Percentiles rank a stretch among this genome's conserved stretches.
phyloP scores from a whole-genome alignment of 2,113 vertebrate genomes.

The Microcebus lehilahytsara region DNA sequence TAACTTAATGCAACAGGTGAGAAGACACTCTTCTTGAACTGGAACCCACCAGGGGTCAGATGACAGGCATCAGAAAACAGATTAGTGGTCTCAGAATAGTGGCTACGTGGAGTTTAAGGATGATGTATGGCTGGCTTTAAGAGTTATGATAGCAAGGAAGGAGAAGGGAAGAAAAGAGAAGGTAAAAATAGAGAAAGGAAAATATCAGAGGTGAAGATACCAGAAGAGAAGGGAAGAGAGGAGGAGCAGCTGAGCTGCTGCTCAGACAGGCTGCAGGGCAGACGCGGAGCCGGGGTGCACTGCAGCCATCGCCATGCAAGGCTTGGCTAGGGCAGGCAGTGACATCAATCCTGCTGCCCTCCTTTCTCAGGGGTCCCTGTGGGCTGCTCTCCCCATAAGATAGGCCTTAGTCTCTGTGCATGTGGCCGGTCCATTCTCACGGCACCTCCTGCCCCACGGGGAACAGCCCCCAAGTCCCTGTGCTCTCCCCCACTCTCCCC shows the following conservation, averaged over 20 bases:
- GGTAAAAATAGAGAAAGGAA: neutral
- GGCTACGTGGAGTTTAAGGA: conserved; percentile 62
- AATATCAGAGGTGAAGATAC: neutral
- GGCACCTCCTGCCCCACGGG: neutral
- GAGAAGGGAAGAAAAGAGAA: conserved; percentile 1
- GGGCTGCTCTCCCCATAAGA: neutral
- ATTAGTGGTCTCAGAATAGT: conserved; percentile 63
- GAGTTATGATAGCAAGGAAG: conserved; percentile 71
- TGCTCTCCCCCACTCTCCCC: too few relatives aligned
- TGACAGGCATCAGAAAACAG: conserved; percentile 40
- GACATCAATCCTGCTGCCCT: neutral
- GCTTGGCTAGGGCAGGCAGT: neutral
- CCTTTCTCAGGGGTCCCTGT: neutral
- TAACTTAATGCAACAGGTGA: conserved; percentile 41
- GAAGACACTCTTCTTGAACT: conserved; percentile 18
- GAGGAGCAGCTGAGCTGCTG: conserved; percentile 53
- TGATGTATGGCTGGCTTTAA: conserved; percentile 70
- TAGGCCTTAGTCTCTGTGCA: neutral
- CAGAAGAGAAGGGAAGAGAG: neutral
- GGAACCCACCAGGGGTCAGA: conserved; percentile 39
- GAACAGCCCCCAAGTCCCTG: neutral
- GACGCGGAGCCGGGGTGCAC: neutral
- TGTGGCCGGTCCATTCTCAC: neutral
- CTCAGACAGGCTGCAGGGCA: conserved; percentile 50
- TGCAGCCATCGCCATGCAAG: neutral